Conservation (phyloP, 2,113 vertebrate species). For the Ammospiza nelsoni region DNA sequence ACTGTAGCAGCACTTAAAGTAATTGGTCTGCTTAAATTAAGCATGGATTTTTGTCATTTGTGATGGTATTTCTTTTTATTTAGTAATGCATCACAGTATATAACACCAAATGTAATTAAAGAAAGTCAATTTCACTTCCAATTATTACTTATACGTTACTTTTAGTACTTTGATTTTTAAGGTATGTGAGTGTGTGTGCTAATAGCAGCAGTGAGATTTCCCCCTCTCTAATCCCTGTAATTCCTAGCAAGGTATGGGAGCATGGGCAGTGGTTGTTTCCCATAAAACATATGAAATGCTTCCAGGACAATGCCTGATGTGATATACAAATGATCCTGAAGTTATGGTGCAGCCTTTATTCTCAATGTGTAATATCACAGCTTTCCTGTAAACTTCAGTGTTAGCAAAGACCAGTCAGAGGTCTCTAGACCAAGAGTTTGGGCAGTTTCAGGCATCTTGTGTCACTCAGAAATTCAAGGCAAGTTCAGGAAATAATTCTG, state of each 20-base stretch:
- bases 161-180: conserved; percentile 10
- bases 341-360: neutral
- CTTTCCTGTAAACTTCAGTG: neutral
- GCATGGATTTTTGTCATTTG: conserved; percentile 38
- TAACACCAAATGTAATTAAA: conserved; percentile 28
- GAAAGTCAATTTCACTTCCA: conserved; percentile 29
- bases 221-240: accelerated
- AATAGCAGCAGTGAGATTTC: neutral
- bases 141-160: conserved; percentile 10
- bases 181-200: neutral
- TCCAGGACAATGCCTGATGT: neutral
- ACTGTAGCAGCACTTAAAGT: conserved; percentile 45
- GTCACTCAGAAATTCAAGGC: neutral
- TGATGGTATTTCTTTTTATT: conserved; percentile 41
- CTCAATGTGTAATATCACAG: neutral
- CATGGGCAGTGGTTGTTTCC: neutral
- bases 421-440: neutral
- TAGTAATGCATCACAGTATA: neutral
- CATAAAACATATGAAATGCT: neutral
- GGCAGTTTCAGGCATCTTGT: neutral
- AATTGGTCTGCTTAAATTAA: conserved; percentile 47
- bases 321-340: neutral
- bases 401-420: neutral
- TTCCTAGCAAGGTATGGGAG: neutral
- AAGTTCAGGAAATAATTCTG: neutral